phyloP scores from a whole-genome alignment of 2,888 invertebrate genomes.

The Pseudococcus viburni region DNA sequence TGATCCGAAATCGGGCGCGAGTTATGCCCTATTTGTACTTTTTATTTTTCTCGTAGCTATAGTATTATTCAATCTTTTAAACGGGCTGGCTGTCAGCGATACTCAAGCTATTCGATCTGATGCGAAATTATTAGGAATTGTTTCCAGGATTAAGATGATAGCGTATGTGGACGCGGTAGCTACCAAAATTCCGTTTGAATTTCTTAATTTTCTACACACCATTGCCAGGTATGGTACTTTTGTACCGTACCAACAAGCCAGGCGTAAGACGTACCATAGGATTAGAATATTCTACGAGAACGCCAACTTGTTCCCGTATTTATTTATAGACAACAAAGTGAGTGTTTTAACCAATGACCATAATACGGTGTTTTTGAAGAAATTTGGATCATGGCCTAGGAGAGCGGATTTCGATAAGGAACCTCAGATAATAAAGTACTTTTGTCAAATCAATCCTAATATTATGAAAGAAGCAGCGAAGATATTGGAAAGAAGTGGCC shows the following conservation, averaged over 20 bases:
- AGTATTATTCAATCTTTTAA: constrained; percentile 85
- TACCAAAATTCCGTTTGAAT: constrained; percentile 75
- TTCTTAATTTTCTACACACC: constrained; percentile 70
- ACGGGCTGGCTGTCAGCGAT: constrained; percentile 88
- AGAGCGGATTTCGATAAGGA: not conserved
- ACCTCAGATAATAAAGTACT: no score
- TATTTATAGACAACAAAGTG: constrained; percentile 77
- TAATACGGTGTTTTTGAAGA: constrained; percentile 69
- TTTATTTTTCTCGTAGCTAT: constrained; percentile 89
- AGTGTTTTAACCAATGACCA: constrained; percentile 78
- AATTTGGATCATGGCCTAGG: not conserved
- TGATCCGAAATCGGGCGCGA: constrained; percentile 78
- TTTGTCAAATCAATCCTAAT: not conserved
- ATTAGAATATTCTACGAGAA: constrained; percentile 75
- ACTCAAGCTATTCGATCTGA: constrained; percentile 83
- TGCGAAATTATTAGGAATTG: constrained; percentile 84
- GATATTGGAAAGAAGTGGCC: not conserved
- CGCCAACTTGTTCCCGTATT: constrained; percentile 80
- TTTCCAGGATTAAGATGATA: constrained; percentile 81
- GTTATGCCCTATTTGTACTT: constrained; percentile 82
- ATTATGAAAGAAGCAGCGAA: not conserved
- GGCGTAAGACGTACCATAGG: constrained; percentile 72
- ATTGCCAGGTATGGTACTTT: constrained; percentile 7
- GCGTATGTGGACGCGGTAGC: constrained; percentile 82
- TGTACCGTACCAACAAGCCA: constrained; percentile 69